Percentiles rank a stretch among this genome's conserved stretches.
Evolutionary conservation across 2,888 invertebrate genomes (phyloP).

Genomic region (Eristalis tenax): DNA sequence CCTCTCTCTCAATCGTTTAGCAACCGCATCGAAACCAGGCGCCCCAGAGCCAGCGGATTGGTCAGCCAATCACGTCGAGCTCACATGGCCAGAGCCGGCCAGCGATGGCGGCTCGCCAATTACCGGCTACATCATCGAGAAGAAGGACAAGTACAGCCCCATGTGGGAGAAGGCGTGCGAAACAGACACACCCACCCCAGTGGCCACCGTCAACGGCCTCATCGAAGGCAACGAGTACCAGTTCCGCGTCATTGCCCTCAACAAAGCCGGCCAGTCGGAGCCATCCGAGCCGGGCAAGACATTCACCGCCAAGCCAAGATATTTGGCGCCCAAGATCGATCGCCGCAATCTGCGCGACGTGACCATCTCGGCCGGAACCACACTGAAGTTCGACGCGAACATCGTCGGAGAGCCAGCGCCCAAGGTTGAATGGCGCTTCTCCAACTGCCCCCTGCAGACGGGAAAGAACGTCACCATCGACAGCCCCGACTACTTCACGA

Average conservation of each 20-base stretch:
- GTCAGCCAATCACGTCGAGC: conserved; percentile 95
- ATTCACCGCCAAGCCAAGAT: conserved; percentile 92
- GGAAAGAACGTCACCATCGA: conserved; percentile 90
- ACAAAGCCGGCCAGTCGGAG: conserved; percentile 96
- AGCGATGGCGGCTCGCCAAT: conserved; percentile 97
- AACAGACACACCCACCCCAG: conserved; percentile 87
- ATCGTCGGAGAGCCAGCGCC: conserved; percentile 98
- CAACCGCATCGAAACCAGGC: conserved; percentile 92
- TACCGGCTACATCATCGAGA: conserved; percentile 95
- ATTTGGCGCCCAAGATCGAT: conserved; percentile 97
- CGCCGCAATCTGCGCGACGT: conserved; percentile 94
- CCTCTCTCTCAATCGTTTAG: conserved; percentile 80
- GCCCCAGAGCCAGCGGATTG: conserved; percentile 95
- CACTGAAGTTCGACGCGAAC: conserved; percentile 95
- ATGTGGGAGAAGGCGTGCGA: conserved; percentile 96
- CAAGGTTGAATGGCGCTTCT: conserved; percentile 94
- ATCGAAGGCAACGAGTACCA: conserved; percentile 98
- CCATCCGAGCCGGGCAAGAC: conserved; percentile 94
- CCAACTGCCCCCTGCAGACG: conserved; percentile 88
- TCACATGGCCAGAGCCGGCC: conserved; percentile 94
- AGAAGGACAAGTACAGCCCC: conserved; percentile 95
- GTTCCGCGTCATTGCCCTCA: conserved; percentile 96
- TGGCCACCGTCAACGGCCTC: conserved; percentile 92
- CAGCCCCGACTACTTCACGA: conserved; percentile 93
- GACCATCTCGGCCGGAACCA: conserved; percentile 94